phyloP scores from a whole-genome alignment of 2,113 vertebrate species.

The Aleadryas rufinucha region DNA sequence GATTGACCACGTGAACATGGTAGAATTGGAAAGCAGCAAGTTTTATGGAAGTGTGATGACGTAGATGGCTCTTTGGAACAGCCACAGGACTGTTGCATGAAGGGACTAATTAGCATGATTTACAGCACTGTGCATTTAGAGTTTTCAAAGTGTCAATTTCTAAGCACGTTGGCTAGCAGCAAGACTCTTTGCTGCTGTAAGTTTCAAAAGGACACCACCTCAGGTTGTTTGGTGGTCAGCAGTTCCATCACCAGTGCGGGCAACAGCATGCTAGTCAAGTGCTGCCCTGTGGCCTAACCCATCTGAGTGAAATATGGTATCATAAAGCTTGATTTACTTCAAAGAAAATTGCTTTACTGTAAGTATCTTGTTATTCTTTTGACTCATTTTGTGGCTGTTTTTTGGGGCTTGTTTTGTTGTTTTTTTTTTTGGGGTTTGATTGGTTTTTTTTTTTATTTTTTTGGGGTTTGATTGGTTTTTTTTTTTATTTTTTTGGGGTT shows the following conservation, averaged over 20 bases:
- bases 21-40: neutral
- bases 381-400: neutral
- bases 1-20: neutral
- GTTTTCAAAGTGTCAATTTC: neutral
- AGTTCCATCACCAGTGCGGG: neutral
- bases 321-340: neutral
- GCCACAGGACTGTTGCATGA: neutral
- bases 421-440: neutral
- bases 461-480: too few species aligned
- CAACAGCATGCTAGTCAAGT: neutral
- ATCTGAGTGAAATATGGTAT: neutral
- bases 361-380: neutral
- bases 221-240: neutral
- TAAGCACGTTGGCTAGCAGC: neutral
- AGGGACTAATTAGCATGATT: neutral
- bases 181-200: neutral
- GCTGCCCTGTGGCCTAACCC: neutral
- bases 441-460: neutral
- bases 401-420: neutral
- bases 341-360: neutral
- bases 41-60: neutral
- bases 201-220: neutral
- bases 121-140: neutral
- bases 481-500: too few species aligned
- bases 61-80: neutral